Evolutionary conservation across 2,888 invertebrate genomes (phyloP).

Genomic region (Eulithis prunata): DNA sequence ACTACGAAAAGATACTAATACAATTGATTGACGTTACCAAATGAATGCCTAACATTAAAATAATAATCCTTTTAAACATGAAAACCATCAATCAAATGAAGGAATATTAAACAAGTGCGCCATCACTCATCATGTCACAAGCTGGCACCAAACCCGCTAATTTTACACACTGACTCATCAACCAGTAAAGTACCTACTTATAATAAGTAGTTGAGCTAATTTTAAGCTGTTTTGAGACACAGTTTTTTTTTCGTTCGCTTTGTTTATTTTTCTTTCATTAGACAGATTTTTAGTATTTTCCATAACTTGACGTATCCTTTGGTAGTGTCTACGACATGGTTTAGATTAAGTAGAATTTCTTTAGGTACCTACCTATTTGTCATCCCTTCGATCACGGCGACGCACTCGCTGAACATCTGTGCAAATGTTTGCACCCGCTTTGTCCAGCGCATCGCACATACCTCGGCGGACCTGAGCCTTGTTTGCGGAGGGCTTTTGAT

Average conservation of each 20-base stretch:
- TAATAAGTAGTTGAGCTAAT: slow-evolving; percentile 25
- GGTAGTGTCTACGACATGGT: too few species aligned
- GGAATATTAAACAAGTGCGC: slow-evolving; percentile 10
- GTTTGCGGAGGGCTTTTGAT: slow-evolving; percentile 66
- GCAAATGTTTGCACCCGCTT: slow-evolving; percentile 62
- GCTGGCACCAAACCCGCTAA: slow-evolving; percentile 23
- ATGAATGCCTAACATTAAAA: not conserved
- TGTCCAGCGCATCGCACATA: slow-evolving; percentile 53
- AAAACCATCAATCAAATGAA: slow-evolving; percentile 11
- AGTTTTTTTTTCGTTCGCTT: not conserved
- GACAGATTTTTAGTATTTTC: too few species aligned
- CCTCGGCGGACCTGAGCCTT: slow-evolving; percentile 51
- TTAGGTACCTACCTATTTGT: too few species aligned
- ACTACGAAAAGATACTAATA: too few species aligned
- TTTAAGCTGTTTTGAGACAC: slow-evolving; percentile 22
- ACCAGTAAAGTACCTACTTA: slow-evolving; percentile 1
- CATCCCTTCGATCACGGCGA: not conserved
- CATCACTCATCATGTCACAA: slow-evolving; percentile 25
- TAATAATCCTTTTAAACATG: not conserved
- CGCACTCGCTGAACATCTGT: slow-evolving; percentile 58
- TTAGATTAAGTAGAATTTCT: too few species aligned
- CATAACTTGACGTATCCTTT: too few species aligned
- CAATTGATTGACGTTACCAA: not conserved
- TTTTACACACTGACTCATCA: slow-evolving; percentile 32
- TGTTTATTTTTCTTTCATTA: too few species aligned